Percentiles rank a stretch among this genome's conserved stretches.
These are phyloP conservation scores for Halisarca cf. caerulea DNA, from an alignment of 37 sponge, comb jelly and placozoan species.

Conservation along the genomic window DNA sequence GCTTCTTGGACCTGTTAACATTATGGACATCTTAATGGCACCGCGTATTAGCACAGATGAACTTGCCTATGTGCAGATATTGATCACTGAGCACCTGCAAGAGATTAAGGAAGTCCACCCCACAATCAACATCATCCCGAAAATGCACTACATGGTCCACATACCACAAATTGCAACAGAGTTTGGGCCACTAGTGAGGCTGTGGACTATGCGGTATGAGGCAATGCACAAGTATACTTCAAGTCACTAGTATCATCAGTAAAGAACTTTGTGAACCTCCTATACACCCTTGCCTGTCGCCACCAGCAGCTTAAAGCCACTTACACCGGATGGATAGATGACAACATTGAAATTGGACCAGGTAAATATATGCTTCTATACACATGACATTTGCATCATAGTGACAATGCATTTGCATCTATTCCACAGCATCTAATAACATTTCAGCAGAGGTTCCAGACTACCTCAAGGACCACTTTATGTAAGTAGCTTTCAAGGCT, in stretches of 20 bases:
- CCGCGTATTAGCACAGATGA: background rate
- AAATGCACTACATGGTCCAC: conserved; percentile 38
- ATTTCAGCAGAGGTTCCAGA: no score
- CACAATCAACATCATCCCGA: conserved; percentile 2
- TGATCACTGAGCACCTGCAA: conserved; percentile 9
- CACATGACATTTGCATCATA: no score
- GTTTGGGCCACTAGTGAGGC: background rate
- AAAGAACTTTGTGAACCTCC: background rate
- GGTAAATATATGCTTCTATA: no score
- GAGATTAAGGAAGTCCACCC: conserved; percentile 2
- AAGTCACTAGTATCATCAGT: background rate
- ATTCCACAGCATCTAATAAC: no score
- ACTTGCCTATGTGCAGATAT: background rate
- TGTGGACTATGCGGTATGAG: conserved; percentile 18
- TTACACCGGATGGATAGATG: background rate
- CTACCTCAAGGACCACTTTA: no score
- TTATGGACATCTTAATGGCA: conserved; percentile 6
- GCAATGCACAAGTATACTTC: conserved; percentile 17
- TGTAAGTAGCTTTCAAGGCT: no score
- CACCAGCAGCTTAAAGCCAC: background rate
- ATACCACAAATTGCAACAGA: background rate
- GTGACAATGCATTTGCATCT: no score
- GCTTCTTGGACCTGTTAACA: background rate
- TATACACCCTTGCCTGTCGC: background rate
- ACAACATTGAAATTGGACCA: conserved; percentile 6